phyloP scores from a whole-genome alignment of 2,113 vertebrate genomes.

The Alexandromys fortis region DNA sequence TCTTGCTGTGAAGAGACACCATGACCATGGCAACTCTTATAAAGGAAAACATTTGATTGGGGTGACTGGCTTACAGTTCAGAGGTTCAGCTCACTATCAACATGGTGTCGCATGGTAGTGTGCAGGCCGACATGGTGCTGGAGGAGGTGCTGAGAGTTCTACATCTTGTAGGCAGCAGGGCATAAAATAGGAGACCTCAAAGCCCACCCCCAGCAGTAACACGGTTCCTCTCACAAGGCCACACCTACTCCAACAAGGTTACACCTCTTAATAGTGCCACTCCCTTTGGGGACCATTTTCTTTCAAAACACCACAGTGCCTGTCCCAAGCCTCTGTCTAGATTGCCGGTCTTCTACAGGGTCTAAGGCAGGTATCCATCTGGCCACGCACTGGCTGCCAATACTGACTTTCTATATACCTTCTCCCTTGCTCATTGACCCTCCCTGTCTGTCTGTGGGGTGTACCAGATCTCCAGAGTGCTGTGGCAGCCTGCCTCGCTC shows the following conservation, averaged over 20 bases:
- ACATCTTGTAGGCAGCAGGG: not conserved
- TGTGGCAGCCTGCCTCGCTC: not conserved
- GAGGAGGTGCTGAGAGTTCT: not conserved
- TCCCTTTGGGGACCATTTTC: not conserved
- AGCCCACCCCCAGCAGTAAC: not conserved
- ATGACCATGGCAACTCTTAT: not conserved
- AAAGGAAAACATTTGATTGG: not conserved
- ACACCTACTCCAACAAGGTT: not conserved
- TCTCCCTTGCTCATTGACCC: fast-evolving
- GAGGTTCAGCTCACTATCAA: not conserved
- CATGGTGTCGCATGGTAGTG: not conserved
- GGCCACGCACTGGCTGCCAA: not conserved
- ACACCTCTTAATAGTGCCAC: not conserved
- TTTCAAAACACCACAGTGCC: not conserved
- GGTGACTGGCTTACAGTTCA: not conserved
- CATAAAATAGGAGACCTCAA: not conserved
- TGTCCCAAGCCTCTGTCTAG: not conserved
- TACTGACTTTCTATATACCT: not conserved
- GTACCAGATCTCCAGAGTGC: not conserved
- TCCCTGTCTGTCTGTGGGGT: fast-evolving
- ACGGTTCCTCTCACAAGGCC: not conserved
- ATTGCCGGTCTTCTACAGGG: not conserved
- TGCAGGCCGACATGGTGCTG: not conserved
- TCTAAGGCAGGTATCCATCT: fast-evolving
- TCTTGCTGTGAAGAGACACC: not conserved